phyloP scores from a whole-genome alignment of 1,140 invertebrate genomes.

The Aphelenchoides fujianensis region DNA sequence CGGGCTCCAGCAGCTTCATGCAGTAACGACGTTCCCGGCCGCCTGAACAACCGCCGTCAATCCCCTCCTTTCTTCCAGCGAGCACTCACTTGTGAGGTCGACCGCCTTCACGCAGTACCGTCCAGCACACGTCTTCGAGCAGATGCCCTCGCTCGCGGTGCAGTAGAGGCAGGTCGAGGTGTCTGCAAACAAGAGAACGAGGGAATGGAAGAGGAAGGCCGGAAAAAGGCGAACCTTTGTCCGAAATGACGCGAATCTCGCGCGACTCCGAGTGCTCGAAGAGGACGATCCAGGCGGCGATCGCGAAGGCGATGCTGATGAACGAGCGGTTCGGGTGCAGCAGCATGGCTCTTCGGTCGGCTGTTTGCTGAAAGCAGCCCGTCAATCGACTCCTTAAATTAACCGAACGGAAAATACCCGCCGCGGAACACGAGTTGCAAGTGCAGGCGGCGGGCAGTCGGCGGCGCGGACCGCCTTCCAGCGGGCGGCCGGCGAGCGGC shows the following conservation, averaged over 20 bases:
- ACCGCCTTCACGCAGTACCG: neutral
- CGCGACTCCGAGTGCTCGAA: neutral
- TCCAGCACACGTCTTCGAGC: neutral
- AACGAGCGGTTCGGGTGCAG: too few species aligned
- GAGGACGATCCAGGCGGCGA: neutral
- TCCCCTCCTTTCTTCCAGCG: too few species aligned
- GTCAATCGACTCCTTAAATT: too few species aligned
- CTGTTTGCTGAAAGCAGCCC: too few species aligned
- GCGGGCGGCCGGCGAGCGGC: too few species aligned
- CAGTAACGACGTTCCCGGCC: neutral
- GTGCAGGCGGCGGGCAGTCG: too few species aligned
- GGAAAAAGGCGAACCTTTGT: neutral
- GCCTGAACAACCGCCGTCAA: neutral
- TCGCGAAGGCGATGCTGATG: too few species aligned
- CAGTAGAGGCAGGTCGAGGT: neutral
- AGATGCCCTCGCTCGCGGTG: conserved; percentile 2
- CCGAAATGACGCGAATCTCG: neutral
- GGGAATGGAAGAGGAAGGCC: neutral
- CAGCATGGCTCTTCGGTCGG: too few species aligned
- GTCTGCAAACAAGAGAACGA: neutral
- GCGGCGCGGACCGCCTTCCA: too few species aligned
- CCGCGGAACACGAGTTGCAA: too few species aligned
- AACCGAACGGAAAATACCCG: too few species aligned
- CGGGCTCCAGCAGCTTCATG: neutral
- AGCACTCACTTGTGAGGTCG: conserved; percentile 5